Evolutionary conservation across 1,140 invertebrate species (phyloP), one percentile per base, ranked within the genome.

Genomic region (Lasioglossum albipes): DNA sequence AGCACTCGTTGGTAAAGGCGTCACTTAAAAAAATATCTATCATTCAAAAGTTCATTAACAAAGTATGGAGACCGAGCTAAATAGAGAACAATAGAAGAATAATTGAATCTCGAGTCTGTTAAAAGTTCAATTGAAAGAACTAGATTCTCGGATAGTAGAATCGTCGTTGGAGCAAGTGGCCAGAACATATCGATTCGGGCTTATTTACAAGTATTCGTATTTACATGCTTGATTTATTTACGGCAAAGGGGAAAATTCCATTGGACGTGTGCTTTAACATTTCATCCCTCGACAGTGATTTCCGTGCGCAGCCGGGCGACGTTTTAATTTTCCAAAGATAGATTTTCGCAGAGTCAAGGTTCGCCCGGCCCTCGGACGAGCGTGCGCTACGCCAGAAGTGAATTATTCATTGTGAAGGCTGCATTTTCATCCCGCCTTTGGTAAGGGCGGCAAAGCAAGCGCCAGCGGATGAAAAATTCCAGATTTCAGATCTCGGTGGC

Each of bases 401-500:
- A 74, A 74, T 79, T 73, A 74, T 74, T 73, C 61, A 79, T 61
- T 41, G 54, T 2, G 41, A 31, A 61, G 65, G 62, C 22, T 65
- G 31, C 49, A 45, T 66, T 59, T 49, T 73, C 62, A 13, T 54
- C 5, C 20, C 20, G 20, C 31, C 31, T 52, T 75, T 75, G 10
- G 31, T 16, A 0, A 68, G 54, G n/a, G n/a, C 5, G 27, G 20
- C 16, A 9, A 18, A 54, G 45, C 27, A 27, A 31, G 49, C 1
- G 52, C 16, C 16, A 13, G 57, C 31, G 20, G 45, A 73, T 69
- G 74, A 85, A 77, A 84, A 84, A 75, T 81, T 74, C 61, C 59
- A 54, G 67, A 81, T 77, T 61, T 49, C 31, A 49, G 68, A 69
- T 72, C 54, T 42, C 57, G 22, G 13, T 49, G 45, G 45, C 45